Percentiles rank a stretch among this genome's conserved stretches.
Evolutionary conservation across 2,888 invertebrate genomes (phyloP).

Genomic region (Agriotes lineatus): DNA sequence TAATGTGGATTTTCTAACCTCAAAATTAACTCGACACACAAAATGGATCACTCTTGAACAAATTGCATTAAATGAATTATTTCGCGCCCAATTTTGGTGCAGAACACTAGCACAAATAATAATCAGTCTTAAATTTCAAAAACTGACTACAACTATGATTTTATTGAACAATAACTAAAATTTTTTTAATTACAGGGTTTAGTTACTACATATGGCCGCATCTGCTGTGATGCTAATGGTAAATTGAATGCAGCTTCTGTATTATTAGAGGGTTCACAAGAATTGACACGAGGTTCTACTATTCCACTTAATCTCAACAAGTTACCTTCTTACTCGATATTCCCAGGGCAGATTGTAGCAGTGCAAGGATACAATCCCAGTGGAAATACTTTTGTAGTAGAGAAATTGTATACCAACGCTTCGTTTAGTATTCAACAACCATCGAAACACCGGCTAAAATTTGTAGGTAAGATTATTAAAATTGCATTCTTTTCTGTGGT

Average conservation of each 20-base stretch:
- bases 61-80: too few species aligned
- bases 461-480: too few species aligned
- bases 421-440: conserved; percentile 55
- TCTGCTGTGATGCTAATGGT: conserved; percentile 81
- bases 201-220: conserved; percentile 73
- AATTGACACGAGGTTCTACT: conserved; percentile 65
- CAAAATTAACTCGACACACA: too few species aligned
- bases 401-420: conserved; percentile 74
- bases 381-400: conserved; percentile 76
- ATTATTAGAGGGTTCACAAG: conserved; percentile 76
- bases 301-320: conserved; percentile 67
- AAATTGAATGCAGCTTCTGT: conserved; percentile 79
- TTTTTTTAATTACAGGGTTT: conserved; percentile 55
- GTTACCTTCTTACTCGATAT: conserved; percentile 75
- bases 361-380: conserved; percentile 80
- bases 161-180: too few species aligned
- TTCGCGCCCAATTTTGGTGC: too few species aligned
- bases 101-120: too few species aligned
- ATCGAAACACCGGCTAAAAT: too few species aligned
- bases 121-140: too few species aligned
- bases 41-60: too few species aligned
- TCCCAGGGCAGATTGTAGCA: conserved; percentile 84
- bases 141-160: too few species aligned
- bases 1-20: too few species aligned
- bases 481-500: too few species aligned